A percentile compares a stretch with the other conserved stretches of the same genome.
Evolutionary conservation across 2,888 invertebrate genomes (phyloP).

Genomic region (Lymantria dispar): DNA sequence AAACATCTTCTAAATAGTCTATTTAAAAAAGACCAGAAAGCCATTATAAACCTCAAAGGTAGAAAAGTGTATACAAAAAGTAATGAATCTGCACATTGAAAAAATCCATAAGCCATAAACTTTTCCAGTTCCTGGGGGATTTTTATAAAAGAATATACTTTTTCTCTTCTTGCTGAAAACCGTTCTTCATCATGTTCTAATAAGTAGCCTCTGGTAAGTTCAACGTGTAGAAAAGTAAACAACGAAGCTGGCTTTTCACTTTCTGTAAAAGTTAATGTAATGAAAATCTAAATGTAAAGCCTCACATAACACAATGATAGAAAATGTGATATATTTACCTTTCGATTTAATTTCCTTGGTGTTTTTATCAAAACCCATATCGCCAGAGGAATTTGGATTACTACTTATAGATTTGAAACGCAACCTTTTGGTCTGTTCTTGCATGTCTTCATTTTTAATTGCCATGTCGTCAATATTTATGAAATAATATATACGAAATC

Average conservation of each 20-base stretch:
- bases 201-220: conserved; percentile 95
- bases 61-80: conserved; percentile 98
- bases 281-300: not conserved
- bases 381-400: conserved; percentile 58
- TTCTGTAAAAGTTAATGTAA: conserved; percentile 48
- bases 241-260: conserved; percentile 70
- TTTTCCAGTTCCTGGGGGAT: conserved; percentile 96
- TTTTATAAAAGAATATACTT: conserved; percentile 98
- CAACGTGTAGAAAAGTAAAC: conserved; percentile 90
- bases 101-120: conserved; percentile 96
- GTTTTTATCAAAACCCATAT: conserved; percentile 56
- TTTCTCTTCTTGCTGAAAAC: conserved; percentile 95
- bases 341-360: conserved; percentile 58
- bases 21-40: conserved; percentile 90
- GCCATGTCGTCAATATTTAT: conserved; percentile 40
- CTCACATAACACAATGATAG: too few species aligned
- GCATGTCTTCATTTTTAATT: conserved; percentile 63
- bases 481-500: conserved; percentile 11
- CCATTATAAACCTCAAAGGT: conserved; percentile 94
- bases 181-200: conserved; percentile 97
- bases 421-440: conserved; percentile 71
- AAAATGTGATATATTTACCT: conserved; percentile 38
- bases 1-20: conserved; percentile 89
- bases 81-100: conserved; percentile 98
- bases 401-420: conserved; percentile 67